phyloP scores from a whole-genome alignment of 2,797 vertebrate genomes.

The Clarias pachynema region DNA sequence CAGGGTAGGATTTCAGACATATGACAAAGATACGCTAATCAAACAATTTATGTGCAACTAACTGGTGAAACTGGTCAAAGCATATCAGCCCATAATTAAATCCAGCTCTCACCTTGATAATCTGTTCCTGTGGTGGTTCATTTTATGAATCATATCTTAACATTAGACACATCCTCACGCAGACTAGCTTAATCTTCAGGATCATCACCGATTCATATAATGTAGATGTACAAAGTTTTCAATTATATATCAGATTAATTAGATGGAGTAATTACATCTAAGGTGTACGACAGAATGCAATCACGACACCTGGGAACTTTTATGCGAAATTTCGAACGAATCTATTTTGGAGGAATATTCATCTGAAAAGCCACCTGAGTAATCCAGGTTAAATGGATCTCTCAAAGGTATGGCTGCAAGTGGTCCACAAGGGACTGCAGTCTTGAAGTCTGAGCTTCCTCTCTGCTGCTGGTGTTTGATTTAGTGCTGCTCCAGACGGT shows the following conservation, averaged over 20 bases:
- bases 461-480: conserved; percentile 48
- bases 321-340: conserved; percentile 46
- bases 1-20: conserved; percentile 5
- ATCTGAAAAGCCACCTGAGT: conserved; percentile 53
- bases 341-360: conserved; percentile 52
- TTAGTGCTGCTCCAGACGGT: conserved; percentile 48
- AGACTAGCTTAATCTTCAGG: conserved; percentile 27
- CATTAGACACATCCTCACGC: neutral
- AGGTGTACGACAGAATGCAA: conserved; percentile 30
- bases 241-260: conserved; percentile 43
- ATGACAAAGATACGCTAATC: neutral
- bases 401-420: conserved; percentile 53
- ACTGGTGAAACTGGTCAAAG: neutral
- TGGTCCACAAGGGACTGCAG: conserved; percentile 55
- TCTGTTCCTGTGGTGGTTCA: neutral
- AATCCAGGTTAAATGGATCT: conserved; percentile 62
- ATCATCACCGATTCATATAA: conserved; percentile 6
- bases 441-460: conserved; percentile 50
- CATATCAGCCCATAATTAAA: neutral
- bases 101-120: neutral
- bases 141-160: neutral
- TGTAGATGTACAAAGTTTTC: conserved; percentile 22
- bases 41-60: neutral
- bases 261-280: conserved; percentile 52
- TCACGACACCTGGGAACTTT: conserved; percentile 55